phyloP scores from a whole-genome alignment of 1,140 invertebrate species.

The Chymomyza costata region DNA sequence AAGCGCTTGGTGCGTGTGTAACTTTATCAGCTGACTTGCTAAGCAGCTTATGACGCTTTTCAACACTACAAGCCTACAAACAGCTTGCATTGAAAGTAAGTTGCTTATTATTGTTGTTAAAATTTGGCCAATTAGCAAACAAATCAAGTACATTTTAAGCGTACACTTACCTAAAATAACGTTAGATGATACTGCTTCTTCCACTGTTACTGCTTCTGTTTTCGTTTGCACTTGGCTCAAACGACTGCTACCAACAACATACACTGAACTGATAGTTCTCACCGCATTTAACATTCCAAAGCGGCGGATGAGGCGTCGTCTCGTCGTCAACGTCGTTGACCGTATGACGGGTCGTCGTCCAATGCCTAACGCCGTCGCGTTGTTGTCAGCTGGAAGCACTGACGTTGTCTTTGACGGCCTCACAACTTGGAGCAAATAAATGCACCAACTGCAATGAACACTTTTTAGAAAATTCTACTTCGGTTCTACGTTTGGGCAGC shows the following conservation, averaged over 20 bases:
- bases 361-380: slow-evolving; percentile 36
- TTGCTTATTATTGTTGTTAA: slow-evolving; percentile 11
- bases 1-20: slow-evolving; percentile 23
- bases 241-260: slow-evolving; percentile 57
- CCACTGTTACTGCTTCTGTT: slow-evolving; percentile 55
- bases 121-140: slow-evolving; percentile 28
- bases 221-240: slow-evolving; percentile 38
- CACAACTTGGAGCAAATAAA: slow-evolving; percentile 28
- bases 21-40: slow-evolving; percentile 62
- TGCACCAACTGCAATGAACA: slow-evolving; percentile 10
- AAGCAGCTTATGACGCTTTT: slow-evolving; percentile 10
- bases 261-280: slow-evolving; percentile 69
- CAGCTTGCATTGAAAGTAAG: slow-evolving; percentile 11
- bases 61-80: slow-evolving; percentile 31
- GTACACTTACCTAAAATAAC: slow-evolving; percentile 62
- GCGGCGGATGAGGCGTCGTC: slow-evolving; percentile 52
- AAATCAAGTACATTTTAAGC: neutral
- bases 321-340: slow-evolving; percentile 36
- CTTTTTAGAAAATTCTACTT: too few species aligned
- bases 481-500: too few species aligned
- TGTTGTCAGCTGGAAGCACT: slow-evolving; percentile 16
- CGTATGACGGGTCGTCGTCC: slow-evolving; percentile 17
- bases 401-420: slow-evolving; percentile 3
- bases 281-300: slow-evolving; percentile 74
- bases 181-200: slow-evolving; percentile 64